Percentiles rank a stretch among this genome's conserved stretches.
Conservation (phyloP, 1,140 invertebrate genomes). For the Cecropterus lyciades region DNA sequence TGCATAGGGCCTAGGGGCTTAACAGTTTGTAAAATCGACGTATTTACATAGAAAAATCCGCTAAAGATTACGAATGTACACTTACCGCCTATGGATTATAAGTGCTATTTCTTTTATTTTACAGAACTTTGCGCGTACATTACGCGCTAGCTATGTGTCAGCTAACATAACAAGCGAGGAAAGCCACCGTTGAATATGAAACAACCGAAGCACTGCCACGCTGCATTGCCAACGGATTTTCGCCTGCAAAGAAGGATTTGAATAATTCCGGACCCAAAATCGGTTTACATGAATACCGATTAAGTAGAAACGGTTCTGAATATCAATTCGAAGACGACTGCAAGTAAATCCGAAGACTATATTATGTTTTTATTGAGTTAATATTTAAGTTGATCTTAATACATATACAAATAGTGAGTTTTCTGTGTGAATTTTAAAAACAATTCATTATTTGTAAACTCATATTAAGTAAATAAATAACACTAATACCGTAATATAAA, state of each 20-base stretch:
- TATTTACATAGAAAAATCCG: background rate
- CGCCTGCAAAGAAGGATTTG: constrained; percentile 60
- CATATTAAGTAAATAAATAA: no score
- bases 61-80: constrained; percentile 1
- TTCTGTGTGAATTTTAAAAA: no score
- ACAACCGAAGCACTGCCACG: constrained; percentile 55
- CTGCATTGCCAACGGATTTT: constrained; percentile 78
- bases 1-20: background rate
- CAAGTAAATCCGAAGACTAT: constrained; percentile 10
- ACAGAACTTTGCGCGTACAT: constrained; percentile 54
- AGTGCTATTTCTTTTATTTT: constrained; percentile 19
- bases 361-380: background rate
- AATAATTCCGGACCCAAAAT: constrained; percentile 38
- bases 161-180: constrained; percentile 53
- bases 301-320: constrained; percentile 19
- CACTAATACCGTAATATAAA: no score
- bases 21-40: constrained; percentile 21
- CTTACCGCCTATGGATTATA: constrained; percentile 7
- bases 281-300: constrained; percentile 32
- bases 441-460: no score
- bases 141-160: constrained; percentile 69
- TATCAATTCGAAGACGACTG: constrained; percentile 13
- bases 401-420: no score
- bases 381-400: no score
- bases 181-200: constrained; percentile 55